These are phyloP conservation scores for Chymomyza fuscimana DNA, from an alignment of 2,888 invertebrate species.

Conservation along the genomic window DNA sequence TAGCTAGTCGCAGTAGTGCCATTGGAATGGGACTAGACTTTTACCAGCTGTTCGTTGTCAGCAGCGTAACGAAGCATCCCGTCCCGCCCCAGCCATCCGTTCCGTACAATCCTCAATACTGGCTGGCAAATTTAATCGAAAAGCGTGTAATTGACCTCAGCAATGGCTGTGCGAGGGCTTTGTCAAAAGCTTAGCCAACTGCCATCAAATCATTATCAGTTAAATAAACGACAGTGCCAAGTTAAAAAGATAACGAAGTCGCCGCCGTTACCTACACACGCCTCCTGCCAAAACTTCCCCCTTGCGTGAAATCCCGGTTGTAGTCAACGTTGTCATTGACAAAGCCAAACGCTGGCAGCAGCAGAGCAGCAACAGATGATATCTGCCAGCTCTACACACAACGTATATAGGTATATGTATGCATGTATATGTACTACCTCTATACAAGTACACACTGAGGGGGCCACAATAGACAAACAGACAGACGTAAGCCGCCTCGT, in stretches of 20 bases:
- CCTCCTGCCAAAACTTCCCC: not conserved
- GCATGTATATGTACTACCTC: constrained; percentile 1
- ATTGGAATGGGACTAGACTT: not conserved
- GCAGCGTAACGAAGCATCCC: constrained; percentile 43
- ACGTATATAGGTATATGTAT: not conserved
- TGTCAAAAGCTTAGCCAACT: constrained; percentile 72
- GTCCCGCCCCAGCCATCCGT: not conserved
- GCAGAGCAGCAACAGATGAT: constrained; percentile 64
- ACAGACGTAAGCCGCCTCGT: constrained; percentile 71
- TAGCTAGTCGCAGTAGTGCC: not conserved
- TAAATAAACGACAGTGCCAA: constrained; percentile 73
- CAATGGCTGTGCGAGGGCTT: constrained; percentile 62
- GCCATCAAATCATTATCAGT: constrained; percentile 72
- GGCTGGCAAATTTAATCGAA: constrained; percentile 69
- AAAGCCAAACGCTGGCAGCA: constrained; percentile 19
- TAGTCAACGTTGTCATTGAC: constrained; percentile 41
- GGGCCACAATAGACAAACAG: constrained; percentile 56
- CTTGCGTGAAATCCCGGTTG: constrained; percentile 18
- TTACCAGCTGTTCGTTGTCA: constrained; percentile 67
- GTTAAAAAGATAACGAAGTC: constrained; percentile 73
- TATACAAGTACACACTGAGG: not conserved
- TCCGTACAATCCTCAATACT: not conserved
- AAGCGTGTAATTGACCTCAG: constrained; percentile 73
- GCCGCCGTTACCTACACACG: constrained; percentile 22
- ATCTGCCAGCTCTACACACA: constrained; percentile 47